Conservation (phyloP, 2,113 vertebrate genomes). For the Daphoenositta chrysoptera region DNA sequence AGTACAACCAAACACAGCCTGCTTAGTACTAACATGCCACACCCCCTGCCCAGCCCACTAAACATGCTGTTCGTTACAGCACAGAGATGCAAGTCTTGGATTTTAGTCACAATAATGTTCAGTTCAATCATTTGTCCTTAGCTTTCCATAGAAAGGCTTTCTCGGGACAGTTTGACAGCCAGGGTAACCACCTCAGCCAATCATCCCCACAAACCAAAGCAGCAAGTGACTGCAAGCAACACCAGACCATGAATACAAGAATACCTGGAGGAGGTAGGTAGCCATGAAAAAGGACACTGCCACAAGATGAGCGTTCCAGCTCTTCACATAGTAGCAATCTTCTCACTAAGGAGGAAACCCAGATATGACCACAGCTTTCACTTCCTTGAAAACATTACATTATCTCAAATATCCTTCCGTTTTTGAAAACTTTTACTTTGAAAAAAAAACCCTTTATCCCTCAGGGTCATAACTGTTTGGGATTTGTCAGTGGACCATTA, state of each 20-base stretch:
- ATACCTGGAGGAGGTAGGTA: conserved; percentile 95
- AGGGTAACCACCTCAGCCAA: neutral
- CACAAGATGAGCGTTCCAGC: conserved; percentile 94
- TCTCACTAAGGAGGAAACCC: conserved; percentile 74
- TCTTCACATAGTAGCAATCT: conserved; percentile 94
- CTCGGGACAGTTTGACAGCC: neutral
- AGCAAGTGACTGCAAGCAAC: neutral
- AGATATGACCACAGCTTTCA: neutral
- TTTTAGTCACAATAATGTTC: neutral
- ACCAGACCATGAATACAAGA: neutral
- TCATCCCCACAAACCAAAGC: neutral
- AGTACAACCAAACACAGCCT: neutral
- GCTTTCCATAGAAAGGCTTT: neutral
- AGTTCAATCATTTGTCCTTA: neutral
- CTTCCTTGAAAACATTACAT: neutral
- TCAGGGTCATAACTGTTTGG: neutral
- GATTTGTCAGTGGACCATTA: neutral
- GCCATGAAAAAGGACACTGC: conserved; percentile 96
- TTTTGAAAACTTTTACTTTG: neutral
- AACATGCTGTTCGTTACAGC: neutral
- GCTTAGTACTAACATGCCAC: neutral
- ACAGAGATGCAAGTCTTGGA: neutral
- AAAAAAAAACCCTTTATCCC: neutral
- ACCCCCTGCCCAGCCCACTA: neutral
- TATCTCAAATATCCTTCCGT: neutral